phyloP scores from a whole-genome alignment of 2,113 vertebrate species.

The Calypte anna region DNA sequence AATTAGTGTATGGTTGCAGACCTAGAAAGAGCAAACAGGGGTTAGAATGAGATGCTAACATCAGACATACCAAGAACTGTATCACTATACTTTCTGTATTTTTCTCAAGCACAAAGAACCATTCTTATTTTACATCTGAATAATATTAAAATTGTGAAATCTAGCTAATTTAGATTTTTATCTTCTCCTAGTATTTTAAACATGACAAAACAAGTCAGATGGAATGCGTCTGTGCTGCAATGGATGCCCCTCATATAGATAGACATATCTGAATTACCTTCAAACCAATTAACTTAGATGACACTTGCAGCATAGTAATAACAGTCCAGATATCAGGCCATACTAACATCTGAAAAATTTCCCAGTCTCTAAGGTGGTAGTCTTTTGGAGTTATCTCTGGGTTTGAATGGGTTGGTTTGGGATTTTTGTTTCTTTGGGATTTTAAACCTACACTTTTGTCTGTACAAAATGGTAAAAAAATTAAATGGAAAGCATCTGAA shows the following conservation, averaged over 20 bases:
- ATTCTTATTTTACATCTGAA: background rate
- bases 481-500: background rate
- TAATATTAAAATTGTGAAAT: background rate
- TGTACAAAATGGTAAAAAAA: background rate
- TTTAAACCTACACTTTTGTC: background rate
- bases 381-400: background rate
- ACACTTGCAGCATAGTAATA: background rate
- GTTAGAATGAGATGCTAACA: slow-evolving; percentile 20
- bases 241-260: background rate
- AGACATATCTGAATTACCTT: background rate
- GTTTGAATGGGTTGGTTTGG: too few relatives aligned
- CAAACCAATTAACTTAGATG: background rate
- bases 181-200: background rate
- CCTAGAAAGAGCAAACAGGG: slow-evolving; percentile 73
- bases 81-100: background rate
- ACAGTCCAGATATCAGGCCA: background rate
- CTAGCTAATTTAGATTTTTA: background rate
- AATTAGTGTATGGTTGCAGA: slow-evolving; percentile 86
- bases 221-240: background rate
- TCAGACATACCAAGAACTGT: background rate
- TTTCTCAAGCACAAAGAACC: background rate
- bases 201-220: background rate
- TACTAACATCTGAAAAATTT: background rate
- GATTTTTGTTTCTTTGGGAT: background rate
- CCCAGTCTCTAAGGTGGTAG: background rate